Conservation (phyloP, 2,888 invertebrate species). For the Meiosimyza decipiens region DNA sequence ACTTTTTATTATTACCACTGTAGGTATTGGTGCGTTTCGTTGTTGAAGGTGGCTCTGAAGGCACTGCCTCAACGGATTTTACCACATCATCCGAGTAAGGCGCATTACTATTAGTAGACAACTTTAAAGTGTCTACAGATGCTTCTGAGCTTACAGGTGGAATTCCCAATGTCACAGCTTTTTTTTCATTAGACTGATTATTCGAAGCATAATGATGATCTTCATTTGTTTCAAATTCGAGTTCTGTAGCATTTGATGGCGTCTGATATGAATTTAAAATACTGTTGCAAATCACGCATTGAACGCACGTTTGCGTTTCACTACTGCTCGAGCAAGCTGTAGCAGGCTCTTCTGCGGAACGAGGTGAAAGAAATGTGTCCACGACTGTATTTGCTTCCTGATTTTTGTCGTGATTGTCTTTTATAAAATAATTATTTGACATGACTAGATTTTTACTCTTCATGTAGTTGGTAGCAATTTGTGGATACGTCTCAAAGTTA, state of each 20-base stretch:
- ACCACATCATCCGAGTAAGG: conserved; percentile 5
- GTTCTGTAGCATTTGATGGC: conserved; percentile 82
- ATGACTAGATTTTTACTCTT: conserved; percentile 77
- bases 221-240: conserved; percentile 70
- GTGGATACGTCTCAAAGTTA: conserved; percentile 79
- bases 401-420: conserved; percentile 52
- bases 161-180: conserved; percentile 21
- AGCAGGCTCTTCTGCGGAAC: conserved; percentile 56
- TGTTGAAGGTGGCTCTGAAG: conserved; percentile 27
- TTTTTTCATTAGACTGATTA: neutral
- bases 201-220: conserved; percentile 50
- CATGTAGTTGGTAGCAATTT: conserved; percentile 80
- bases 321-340: conserved; percentile 67
- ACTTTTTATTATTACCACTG: conserved; percentile 48
- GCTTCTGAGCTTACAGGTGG: conserved; percentile 50
- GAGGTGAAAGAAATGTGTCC: conserved; percentile 3
- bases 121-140: conserved; percentile 60
- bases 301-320: conserved; percentile 55
- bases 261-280: conserved; percentile 74
- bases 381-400: neutral
- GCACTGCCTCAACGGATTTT: neutral
- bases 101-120: conserved; percentile 46
- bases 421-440: conserved; percentile 57
- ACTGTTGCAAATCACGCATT: conserved; percentile 69
- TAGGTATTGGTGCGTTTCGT: conserved; percentile 44